Evolutionary conservation across 1,140 invertebrate species (phyloP).

Genomic region (Caenorhabditis inopinata): DNA sequence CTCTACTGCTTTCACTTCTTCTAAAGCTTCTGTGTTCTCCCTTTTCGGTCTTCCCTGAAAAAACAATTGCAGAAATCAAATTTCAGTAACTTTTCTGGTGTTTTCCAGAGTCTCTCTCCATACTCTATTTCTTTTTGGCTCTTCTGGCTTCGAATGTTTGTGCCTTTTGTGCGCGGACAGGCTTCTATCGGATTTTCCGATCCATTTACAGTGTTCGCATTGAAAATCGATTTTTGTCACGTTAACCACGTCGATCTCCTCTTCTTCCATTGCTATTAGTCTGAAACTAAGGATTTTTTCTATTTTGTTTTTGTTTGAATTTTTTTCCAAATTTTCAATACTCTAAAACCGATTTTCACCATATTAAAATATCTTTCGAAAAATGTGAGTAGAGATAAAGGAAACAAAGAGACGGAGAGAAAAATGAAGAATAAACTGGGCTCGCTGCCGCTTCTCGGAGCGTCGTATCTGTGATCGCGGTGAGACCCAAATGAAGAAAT

Average conservation of each 20-base stretch:
- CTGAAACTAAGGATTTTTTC: neutral
- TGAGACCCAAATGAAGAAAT: neutral
- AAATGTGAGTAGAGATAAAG: neutral
- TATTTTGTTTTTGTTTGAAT: neutral
- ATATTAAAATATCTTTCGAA: neutral
- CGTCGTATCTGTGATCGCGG: neutral
- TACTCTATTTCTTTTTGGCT: too few species aligned
- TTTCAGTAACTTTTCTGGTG: too few species aligned
- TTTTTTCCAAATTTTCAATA: neutral
- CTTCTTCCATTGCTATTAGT: neutral
- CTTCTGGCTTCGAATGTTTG: neutral
- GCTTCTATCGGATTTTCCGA: neutral
- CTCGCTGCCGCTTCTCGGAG: neutral
- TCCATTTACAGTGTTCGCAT: neutral
- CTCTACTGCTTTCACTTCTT: neutral
- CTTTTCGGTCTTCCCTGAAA: neutral
- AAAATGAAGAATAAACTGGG: neutral
- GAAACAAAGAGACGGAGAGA: neutral
- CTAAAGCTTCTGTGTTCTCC: too few species aligned
- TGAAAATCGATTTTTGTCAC: neutral
- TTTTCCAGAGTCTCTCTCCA: too few species aligned
- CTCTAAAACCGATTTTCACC: too few species aligned
- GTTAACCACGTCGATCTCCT: neutral
- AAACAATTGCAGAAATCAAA: too few species aligned
- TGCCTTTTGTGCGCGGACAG: neutral